Evolutionary conservation across 2,888 invertebrate genomes (phyloP).

Genomic region (Agrotis puta): DNA sequence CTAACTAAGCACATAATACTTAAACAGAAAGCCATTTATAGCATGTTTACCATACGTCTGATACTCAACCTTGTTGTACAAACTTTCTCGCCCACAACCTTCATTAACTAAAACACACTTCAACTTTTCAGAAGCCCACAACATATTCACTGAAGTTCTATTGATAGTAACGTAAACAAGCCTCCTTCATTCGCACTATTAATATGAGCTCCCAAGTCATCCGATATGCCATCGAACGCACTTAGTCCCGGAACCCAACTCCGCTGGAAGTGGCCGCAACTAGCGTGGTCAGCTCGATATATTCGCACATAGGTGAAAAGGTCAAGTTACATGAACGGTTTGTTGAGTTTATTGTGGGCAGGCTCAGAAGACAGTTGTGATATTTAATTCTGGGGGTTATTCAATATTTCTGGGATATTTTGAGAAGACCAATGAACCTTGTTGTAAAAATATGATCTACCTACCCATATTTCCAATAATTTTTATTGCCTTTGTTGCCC

Average conservation of each 20-base stretch:
- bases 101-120: neutral
- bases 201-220: conserved; percentile 21
- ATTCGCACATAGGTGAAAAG: neutral
- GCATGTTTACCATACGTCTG: neutral
- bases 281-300: conserved; percentile 7
- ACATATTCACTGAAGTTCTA: neutral
- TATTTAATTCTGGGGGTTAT: neutral
- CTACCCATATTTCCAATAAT: too few relatives aligned
- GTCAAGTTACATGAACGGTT: conserved; percentile 22
- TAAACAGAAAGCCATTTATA: neutral
- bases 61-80: neutral
- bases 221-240: conserved; percentile 32
- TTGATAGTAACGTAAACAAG: conserved; percentile 9
- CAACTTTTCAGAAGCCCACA: neutral
- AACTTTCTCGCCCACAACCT: neutral
- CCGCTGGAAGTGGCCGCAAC: conserved; percentile 27
- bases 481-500: too few relatives aligned
- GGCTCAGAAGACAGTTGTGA: neutral
- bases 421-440: neutral
- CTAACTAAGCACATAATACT: neutral
- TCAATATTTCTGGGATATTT: neutral
- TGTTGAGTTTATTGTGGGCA: neutral
- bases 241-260: conserved; percentile 43
- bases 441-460: too few relatives aligned
- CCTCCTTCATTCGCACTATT: conserved; percentile 25